Evolutionary conservation across 2,888 invertebrate species (phyloP), one percentile per base, ranked within the genome.

Genomic region (Drosophila anceps): DNA sequence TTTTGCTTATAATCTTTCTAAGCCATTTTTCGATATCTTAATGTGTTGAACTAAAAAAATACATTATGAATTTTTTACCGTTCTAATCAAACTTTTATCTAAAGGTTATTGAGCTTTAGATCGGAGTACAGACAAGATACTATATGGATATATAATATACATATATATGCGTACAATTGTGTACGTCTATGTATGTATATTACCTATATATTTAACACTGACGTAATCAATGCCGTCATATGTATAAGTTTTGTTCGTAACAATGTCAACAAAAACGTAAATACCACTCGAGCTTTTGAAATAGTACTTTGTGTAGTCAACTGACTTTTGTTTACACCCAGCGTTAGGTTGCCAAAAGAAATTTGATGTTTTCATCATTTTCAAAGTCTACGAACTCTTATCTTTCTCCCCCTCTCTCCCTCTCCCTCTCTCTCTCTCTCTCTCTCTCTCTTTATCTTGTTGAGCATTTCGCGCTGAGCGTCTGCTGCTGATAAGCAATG

Each of bases 401-500:
- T 64, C 62, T 24, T 12, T 9, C 31, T 29, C 15, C n/a, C n/a
- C n/a, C n/a, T n/a, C n/a, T n/a, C n/a, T n/a, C n/a, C n/a, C n/a
- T n/a, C n/a, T 12, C 31, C 13, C n/a, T 7, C 20, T 51, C 8
- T 20, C 33, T 33, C 33, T n/a, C n/a, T 9, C 31, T 20, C 33
- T 8, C 51, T 33, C 50, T 51, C 6, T 18, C 12, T 33, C 18
- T 13, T 5, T 31, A 13, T 10, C 2, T 1, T n/a, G n/a, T 24
- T 44, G 24, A 6, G 1, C 8, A 27, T 1, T 27, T 41, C 29
- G 39, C 13, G 24, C n/a, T 60, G 39, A 50, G 13, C 35, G 15
- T 53, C 35, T 69, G 62, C 41, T 66, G 57, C 33, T 58, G 85
- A 84, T 82, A 84, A 73, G 50, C 59, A 18, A 46, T 54, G 68